A percentile compares a stretch with the other conserved stretches of the same genome.
These are phyloP conservation scores for Lochmaea capreae DNA, from an alignment of 2,888 invertebrate species.

Conservation along the genomic window DNA sequence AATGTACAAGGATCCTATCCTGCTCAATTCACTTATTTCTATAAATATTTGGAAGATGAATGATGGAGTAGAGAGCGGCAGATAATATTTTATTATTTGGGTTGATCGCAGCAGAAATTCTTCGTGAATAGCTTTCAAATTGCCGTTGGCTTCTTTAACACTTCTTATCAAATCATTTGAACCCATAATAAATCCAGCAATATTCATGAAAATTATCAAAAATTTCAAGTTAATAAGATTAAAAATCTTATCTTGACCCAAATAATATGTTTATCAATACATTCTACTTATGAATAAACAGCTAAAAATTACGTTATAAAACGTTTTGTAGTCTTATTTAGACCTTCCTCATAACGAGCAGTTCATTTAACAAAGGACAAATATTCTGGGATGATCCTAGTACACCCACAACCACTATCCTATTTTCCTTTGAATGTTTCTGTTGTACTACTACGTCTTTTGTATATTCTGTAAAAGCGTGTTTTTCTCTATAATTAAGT, in stretches of 20 bases:
- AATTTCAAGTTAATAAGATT: too few relatives aligned
- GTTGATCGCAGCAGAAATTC: not conserved
- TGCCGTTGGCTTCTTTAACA: too few relatives aligned
- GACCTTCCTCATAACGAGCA: not conserved
- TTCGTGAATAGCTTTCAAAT: not conserved
- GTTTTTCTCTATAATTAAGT: constrained; percentile 37
- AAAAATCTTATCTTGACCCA: too few relatives aligned
- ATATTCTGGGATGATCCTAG: not conserved
- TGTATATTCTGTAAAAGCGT: constrained; percentile 4
- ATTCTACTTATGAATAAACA: too few relatives aligned
- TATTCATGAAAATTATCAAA: too few relatives aligned
- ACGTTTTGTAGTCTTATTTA: too few relatives aligned
- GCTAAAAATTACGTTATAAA: too few relatives aligned
- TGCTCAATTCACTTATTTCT: constrained; percentile 17
- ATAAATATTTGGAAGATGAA: constrained; percentile 29
- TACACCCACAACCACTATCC: not conserved
- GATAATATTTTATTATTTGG: constrained; percentile 13
- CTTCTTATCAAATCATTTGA: too few relatives aligned
- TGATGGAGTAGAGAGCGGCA: constrained; percentile 22
- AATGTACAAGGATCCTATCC: not conserved
- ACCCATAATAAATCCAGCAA: too few relatives aligned
- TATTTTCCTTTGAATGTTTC: constrained; percentile 5
- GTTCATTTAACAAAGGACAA: not conserved
- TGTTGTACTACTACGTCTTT: constrained; percentile 1
- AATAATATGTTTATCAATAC: too few relatives aligned